Evolutionary conservation across 53 echinoderm and acorn worm genomes (phyloP), one percentile per base, ranked within the genome.

Genomic region (Echinarachnius parma): DNA sequence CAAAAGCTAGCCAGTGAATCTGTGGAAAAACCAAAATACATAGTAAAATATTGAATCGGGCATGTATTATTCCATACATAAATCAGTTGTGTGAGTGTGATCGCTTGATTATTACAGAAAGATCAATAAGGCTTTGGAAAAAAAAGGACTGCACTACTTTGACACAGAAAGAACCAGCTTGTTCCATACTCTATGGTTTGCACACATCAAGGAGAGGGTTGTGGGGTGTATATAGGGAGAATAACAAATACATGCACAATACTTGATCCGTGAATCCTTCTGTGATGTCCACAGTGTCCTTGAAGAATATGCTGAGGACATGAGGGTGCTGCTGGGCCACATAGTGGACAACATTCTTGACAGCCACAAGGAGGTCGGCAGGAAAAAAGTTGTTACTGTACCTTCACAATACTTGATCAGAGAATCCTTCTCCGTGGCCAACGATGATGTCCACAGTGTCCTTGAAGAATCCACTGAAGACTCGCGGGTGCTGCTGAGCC

Each of bases 201-300:
- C n/a, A n/a, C n/a, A n/a, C n/a, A n/a, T n/a, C n/a, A n/a, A n/a
- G n/a, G n/a, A n/a, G n/a, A n/a, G n/a, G n/a, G n/a, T n/a, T n/a
- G n/a, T n/a, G n/a, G n/a, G n/a, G n/a, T n/a, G n/a, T n/a, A n/a
- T n/a, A n/a, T n/a, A n/a, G n/a, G n/a, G n/a, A n/a, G n/a, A n/a
- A n/a, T n/a, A n/a, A n/a, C n/a, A n/a, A n/a, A n/a, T 75, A 93
- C 93, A 89, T 35, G 89, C 75, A 55, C 89, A 89, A 15, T 86
- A 86, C 47, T 84, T 83, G 46, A 89, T 84, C 11, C 89, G 61
- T 0, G 84, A 48, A 21, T 54, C 64, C 55, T 80, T 90, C 82
- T 94, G 90, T 65, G 78, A 90, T 94, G 54, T 94, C 94, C 3
- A 94, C 94, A 31, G 94, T 94, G 84, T 94, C 89, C 87, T 84